Evolutionary conservation across 2,797 vertebrate species (phyloP).

Genomic region (Salarias fasciatus): DNA sequence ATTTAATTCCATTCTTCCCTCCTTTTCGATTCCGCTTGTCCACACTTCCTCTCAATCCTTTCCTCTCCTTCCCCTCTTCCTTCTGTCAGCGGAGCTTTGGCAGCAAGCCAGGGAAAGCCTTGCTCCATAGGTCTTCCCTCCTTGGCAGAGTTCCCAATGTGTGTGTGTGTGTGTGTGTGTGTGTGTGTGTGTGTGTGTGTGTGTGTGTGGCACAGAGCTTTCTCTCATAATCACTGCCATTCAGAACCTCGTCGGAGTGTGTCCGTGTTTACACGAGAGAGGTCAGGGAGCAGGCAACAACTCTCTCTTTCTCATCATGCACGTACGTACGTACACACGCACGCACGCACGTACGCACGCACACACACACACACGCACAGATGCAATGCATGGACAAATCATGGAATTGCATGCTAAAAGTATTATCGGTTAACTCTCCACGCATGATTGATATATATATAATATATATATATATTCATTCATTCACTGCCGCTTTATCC

Average conservation of each 20-base stretch:
- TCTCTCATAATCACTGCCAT: constrained; percentile 80
- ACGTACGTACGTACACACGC: constrained; percentile 22
- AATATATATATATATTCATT: too few species aligned
- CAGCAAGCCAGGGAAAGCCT: constrained; percentile 79
- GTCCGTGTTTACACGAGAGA: constrained; percentile 84
- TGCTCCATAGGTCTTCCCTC: constrained; percentile 79
- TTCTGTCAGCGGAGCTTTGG: constrained; percentile 74
- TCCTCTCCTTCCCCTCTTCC: constrained; percentile 32
- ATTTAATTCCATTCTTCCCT: constrained; percentile 22
- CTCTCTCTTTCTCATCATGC: constrained; percentile 59
- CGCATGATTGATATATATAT: too few species aligned
- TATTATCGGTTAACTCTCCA: too few species aligned
- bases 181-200: constrained; percentile 32
- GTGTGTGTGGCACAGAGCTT: constrained; percentile 25
- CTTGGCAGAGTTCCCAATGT: constrained; percentile 79
- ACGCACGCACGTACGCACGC: constrained; percentile 8
- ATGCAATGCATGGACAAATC: too few species aligned
- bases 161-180: constrained; percentile 16
- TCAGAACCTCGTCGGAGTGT: constrained; percentile 81
- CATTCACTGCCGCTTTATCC: too few species aligned
- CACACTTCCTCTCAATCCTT: constrained; percentile 19
- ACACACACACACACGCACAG: too few species aligned
- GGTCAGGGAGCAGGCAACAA: constrained; percentile 83
- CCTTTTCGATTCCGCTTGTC: constrained; percentile 24
- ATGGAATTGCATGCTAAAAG: too few species aligned